phyloP scores from a whole-genome alignment of 1,140 invertebrate genomes.

The Megalopta genalis region DNA sequence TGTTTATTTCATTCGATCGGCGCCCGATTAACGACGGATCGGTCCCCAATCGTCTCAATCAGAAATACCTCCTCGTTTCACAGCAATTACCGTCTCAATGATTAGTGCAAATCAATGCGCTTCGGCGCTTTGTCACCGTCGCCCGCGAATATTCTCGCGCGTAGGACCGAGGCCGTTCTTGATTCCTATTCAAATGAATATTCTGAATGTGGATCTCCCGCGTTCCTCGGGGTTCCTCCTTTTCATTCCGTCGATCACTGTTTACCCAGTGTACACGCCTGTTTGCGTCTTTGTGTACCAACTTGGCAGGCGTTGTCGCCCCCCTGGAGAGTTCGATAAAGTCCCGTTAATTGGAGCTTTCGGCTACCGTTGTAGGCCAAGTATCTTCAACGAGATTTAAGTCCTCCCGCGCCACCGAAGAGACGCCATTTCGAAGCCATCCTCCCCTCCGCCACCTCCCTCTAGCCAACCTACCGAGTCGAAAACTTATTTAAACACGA shows the following conservation, averaged over 20 bases:
- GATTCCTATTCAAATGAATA: conserved; percentile 49
- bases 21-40: conserved; percentile 29
- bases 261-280: conserved; percentile 26
- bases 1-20: conserved; percentile 31
- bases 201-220: conserved; percentile 7
- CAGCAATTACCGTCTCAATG: conserved; percentile 36
- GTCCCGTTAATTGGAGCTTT: conserved; percentile 46
- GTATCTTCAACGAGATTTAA: conserved; percentile 10
- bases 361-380: conserved; percentile 3
- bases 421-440: too few relatives aligned
- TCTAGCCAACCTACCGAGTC: background rate
- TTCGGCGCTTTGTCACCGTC: conserved; percentile 23
- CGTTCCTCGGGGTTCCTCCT: background rate
- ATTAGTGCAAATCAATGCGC: conserved; percentile 46
- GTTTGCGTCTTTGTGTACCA: conserved; percentile 35
- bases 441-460: too few relatives aligned
- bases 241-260: background rate
- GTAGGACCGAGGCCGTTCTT: conserved; percentile 18
- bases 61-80: conserved; percentile 16
- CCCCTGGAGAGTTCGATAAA: conserved; percentile 16
- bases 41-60: background rate
- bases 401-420: background rate
- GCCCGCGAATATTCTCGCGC: conserved; percentile 11
- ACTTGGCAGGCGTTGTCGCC: conserved; percentile 8
- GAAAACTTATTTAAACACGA: conserved; percentile 13